Percentiles rank a stretch among this genome's conserved stretches.
phyloP scores from a whole-genome alignment of 2,113 vertebrate species.

The Paedocypris sp. region DNA sequence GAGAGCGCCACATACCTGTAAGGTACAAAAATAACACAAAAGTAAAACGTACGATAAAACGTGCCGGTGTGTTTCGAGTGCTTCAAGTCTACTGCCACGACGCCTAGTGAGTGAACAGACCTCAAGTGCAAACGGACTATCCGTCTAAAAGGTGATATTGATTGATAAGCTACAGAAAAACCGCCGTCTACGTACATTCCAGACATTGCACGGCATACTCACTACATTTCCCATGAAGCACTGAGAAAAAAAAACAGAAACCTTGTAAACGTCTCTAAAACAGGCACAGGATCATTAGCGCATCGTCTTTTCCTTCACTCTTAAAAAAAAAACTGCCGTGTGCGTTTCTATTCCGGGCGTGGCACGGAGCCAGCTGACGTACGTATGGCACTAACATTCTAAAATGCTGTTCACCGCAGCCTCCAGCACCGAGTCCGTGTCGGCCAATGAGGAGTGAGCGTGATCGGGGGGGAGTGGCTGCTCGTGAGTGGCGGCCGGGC shows the following conservation, averaged over 20 bases:
- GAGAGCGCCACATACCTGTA: constrained; percentile 59
- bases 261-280: constrained; percentile 55
- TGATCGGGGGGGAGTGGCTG: constrained; percentile 66
- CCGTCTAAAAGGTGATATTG: background rate
- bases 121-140: background rate
- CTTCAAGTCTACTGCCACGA: constrained; percentile 23
- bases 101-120: background rate
- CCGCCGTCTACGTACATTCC: constrained; percentile 22
- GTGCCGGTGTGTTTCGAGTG: constrained; percentile 10
- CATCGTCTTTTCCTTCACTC: constrained; percentile 17
- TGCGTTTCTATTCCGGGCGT: constrained; percentile 25
- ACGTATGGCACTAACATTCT: constrained; percentile 75
- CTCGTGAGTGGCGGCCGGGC: constrained; percentile 47
- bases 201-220: constrained; percentile 7
- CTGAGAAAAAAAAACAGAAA: constrained; percentile 37
- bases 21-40: constrained; percentile 62
- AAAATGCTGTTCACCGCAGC: constrained; percentile 99
- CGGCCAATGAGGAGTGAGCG: constrained; percentile 63
- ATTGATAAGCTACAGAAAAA: constrained; percentile 6
- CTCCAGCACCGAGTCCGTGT: constrained; percentile 95
- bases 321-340: constrained; percentile 28
- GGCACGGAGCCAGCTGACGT: constrained; percentile 6
- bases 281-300: constrained; percentile 54
- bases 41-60: constrained; percentile 31
- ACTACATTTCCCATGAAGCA: constrained; percentile 2